Conservation (phyloP, 1,140 invertebrate genomes). For the Halotydeus destructor region DNA sequence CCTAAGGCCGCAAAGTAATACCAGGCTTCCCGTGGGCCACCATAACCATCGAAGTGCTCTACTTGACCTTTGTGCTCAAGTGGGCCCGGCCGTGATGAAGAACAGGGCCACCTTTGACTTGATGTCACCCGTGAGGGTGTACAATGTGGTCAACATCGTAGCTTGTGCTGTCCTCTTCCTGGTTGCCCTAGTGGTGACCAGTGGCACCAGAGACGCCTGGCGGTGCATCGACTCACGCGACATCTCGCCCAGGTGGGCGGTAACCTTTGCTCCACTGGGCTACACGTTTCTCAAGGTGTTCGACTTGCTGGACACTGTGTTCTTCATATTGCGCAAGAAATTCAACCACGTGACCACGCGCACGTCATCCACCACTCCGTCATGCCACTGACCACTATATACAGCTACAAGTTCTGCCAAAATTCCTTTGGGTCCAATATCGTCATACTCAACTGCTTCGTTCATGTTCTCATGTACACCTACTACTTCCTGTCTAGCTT, state of each 20-base stretch:
- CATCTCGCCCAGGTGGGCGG: background rate
- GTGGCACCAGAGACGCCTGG: background rate
- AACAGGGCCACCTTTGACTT: slow-evolving; percentile 5
- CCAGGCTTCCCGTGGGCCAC: background rate
- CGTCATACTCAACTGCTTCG: too few relatives aligned
- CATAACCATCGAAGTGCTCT: slow-evolving; percentile 2
- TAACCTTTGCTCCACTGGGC: slow-evolving; percentile 3
- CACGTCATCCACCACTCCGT: slow-evolving; percentile 73
- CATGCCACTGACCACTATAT: slow-evolving; percentile 22
- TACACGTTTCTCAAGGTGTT: slow-evolving; percentile 47
- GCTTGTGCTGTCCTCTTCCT: background rate
- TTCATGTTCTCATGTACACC: slow-evolving; percentile 37
- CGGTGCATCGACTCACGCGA: background rate
- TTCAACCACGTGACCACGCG: slow-evolving; percentile 61
- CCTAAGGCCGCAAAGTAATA: too few relatives aligned
- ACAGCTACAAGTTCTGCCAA: background rate
- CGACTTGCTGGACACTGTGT: slow-evolving; percentile 80
- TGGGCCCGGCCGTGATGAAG: slow-evolving; percentile 18
- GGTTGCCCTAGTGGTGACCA: background rate
- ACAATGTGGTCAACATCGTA: slow-evolving; percentile 4
- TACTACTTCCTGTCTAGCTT: slow-evolving; percentile 33
- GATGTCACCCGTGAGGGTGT: background rate
- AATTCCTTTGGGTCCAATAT: too few relatives aligned
- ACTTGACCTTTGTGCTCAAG: slow-evolving; percentile 14
- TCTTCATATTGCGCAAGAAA: slow-evolving; percentile 73